Base-by-base conservation (phyloP, 1,140 invertebrate species). In the Helicorthomorpha holstii region DNA sequence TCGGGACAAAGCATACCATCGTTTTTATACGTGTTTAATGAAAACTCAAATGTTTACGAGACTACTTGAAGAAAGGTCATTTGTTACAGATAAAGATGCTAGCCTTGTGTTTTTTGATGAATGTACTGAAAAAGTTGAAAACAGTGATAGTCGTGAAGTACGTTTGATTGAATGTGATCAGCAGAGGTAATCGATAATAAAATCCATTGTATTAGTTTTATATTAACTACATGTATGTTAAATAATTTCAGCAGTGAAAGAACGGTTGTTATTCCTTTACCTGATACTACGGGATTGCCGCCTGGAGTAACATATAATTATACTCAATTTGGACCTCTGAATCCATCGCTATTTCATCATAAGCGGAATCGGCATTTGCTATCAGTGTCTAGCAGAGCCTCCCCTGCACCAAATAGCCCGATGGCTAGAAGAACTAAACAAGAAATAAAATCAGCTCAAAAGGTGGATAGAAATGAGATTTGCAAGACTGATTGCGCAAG, bases 1-100 rank as follows among this genome's bases (percentile, higher is more conserved):
- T 55, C 68, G 82, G 45, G 84, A 87, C 59, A 82, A 89, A 71
- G 77, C 83, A 43, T 82, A 93, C 63, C 81, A 87, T 43, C 86
- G 90, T 66, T 97, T 97, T 71, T 96, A 87, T 67, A 76, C 77
- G 46, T 73, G 90, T 57, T 66, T 96, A 59, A 83, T 91, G 69
- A 83, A 80, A 63, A 97, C 94, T 1, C 94, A 98, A 71, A 93
- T 94, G 83, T 98, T 97, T 67, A 94, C 89, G 53, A 80, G 91
- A 42, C 98, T 98, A 68, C 97, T 99, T 58, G 94, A 98, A 70
- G 95, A 99, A 69, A 76, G 94, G 34, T 96, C 91, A 59, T 98
- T 98, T 72, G 89, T 98, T 0, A 94, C 91, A 14, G 92, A 97
- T 61, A 90, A 90, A 66, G 91, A 98, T 72, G 76, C 78, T 16